Evolutionary conservation across 2,888 invertebrate species (phyloP).

Genomic region (Athalia circularis): DNA sequence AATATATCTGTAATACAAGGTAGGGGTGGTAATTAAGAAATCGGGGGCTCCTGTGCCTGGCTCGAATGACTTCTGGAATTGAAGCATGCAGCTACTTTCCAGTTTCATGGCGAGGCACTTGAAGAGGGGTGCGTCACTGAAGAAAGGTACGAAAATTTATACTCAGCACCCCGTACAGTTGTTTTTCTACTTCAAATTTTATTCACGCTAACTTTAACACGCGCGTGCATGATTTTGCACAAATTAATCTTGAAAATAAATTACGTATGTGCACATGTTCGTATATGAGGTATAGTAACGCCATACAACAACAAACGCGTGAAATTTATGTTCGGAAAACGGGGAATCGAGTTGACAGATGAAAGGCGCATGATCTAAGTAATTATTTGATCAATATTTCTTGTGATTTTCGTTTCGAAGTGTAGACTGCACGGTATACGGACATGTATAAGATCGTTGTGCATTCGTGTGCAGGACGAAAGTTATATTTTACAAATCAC

Average conservation of each 20-base stretch:
- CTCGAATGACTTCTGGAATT: constrained; percentile 23
- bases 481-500: constrained; percentile 50
- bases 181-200: neutral
- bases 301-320: neutral
- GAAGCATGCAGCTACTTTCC: constrained; percentile 65
- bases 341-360: neutral
- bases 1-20: no score
- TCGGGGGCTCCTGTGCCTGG: neutral
- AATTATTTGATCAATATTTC: constrained; percentile 58
- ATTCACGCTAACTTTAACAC: neutral
- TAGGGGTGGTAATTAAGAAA: neutral
- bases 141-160: constrained; percentile 61
- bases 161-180: neutral
- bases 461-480: constrained; percentile 4
- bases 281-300: no score
- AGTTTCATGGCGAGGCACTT: constrained; percentile 67
- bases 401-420: neutral
- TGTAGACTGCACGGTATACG: neutral
- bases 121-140: constrained; percentile 66
- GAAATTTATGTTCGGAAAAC: neutral
- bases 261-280: no score
- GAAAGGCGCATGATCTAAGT: constrained; percentile 56
- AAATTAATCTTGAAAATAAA: no score
- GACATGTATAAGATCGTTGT: constrained; percentile 7
- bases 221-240: neutral